Percentiles rank a stretch among this genome's conserved stretches.
These are phyloP conservation scores for Plectrocnemia conspersa DNA, from an alignment of 1,140 invertebrate genomes.

Conservation along the genomic window DNA sequence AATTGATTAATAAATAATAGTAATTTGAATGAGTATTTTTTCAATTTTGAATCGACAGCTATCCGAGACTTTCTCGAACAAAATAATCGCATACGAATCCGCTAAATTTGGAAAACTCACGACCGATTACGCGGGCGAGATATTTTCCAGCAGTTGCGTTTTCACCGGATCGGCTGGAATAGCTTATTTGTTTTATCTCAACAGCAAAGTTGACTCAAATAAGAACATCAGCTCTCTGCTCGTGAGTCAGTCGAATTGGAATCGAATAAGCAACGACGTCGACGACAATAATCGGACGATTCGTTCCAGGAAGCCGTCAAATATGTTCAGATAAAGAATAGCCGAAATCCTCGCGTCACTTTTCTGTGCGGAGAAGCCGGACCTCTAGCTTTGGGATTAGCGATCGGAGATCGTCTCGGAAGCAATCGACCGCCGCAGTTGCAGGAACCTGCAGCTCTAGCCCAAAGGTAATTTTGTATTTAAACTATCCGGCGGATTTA, in stretches of 20 bases:
- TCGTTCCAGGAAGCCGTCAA: conserved; percentile 47
- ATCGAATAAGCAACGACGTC: too few relatives aligned
- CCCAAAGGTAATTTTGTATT: conserved; percentile 47
- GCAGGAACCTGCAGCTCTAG: conserved; percentile 45
- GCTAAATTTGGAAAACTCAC: neutral
- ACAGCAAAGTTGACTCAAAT: conserved; percentile 10
- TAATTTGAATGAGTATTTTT: too few relatives aligned
- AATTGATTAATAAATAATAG: too few relatives aligned
- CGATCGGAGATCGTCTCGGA: conserved; percentile 56
- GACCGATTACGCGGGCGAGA: conserved; percentile 1
- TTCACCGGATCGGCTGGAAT: conserved; percentile 31
- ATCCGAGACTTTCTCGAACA: conserved; percentile 17
- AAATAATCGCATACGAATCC: conserved; percentile 5
- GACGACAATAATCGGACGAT: conserved; percentile 17
- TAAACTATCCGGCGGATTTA: neutral
- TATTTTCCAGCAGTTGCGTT: conserved; percentile 25
- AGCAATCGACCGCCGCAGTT: conserved; percentile 39
- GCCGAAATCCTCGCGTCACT: conserved; percentile 49
- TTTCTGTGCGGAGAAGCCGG: conserved; percentile 78
- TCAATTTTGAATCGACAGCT: too few relatives aligned
- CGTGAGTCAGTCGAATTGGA: neutral
- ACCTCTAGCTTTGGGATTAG: conserved; percentile 64
- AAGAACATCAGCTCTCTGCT: neutral
- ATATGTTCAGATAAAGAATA: conserved; percentile 50
- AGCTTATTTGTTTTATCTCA: conserved; percentile 20